These are phyloP conservation scores for Castor canadensis DNA, from an alignment of 2,113 vertebrate species.

Conservation along the genomic window DNA sequence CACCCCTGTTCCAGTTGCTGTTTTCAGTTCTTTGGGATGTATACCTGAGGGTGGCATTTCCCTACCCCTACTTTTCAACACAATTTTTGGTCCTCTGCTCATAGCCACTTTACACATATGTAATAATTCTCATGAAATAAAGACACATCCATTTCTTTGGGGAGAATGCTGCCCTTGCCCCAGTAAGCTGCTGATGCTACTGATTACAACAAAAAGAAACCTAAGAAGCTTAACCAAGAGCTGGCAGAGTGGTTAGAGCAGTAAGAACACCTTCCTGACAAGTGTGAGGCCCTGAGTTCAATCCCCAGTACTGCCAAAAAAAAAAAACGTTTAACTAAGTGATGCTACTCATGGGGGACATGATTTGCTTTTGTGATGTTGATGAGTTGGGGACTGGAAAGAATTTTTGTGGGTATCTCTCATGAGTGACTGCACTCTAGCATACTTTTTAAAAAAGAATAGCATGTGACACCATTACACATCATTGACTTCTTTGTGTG, in stretches of 20 bases:
- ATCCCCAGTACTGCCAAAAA: no score
- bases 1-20: background rate
- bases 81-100: background rate
- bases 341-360: background rate
- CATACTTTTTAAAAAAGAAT: background rate
- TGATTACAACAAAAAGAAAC: constrained; percentile 33
- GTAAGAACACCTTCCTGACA: no score
- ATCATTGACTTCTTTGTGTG: background rate
- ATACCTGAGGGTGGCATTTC: background rate
- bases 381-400: background rate
- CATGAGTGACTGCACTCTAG: background rate
- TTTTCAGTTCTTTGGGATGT: constrained; percentile 20
- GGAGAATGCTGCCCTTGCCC: background rate
- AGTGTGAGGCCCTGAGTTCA: no score
- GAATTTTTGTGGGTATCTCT: constrained; percentile 6
- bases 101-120: background rate
- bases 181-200: background rate
- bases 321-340: no score
- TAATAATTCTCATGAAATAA: constrained; percentile 36
- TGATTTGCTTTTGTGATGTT: background rate
- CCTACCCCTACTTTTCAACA: constrained; percentile 16
- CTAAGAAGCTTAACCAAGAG: background rate
- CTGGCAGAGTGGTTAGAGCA: no score
- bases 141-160: background rate
- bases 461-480: background rate